Evolutionary conservation across 2,888 invertebrate genomes (phyloP), one percentile per base, ranked within the genome.

Genomic region (Caenorhabditis virilis): DNA sequence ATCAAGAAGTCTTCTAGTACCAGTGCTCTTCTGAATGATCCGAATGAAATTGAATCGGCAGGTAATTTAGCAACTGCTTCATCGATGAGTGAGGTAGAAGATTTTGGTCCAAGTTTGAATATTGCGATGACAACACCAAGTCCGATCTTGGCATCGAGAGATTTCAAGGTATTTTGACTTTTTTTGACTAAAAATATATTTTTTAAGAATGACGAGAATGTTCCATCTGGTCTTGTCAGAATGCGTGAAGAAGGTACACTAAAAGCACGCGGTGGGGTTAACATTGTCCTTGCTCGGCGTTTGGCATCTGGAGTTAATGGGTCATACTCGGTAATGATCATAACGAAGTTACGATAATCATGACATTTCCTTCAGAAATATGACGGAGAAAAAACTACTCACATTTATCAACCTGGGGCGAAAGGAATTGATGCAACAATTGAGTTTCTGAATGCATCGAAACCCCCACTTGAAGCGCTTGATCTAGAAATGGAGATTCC

Each of bases 201-300:
- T 45, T 45, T 49, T 23, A 4, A 49, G 49, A 27, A 25, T 9
- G 11, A 3, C 11, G 49, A 39, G n/a, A 16, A 38, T 16, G 26
- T 25, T 9, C 72, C 69, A 5, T 59, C 49, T 16, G 72, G 72
- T 45, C 41, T 72, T 35, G 64, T 72, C 6, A 53, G 64, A 23
- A 48, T 66, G 7, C 60, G 62, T 1, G 65, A 72, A 36, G 69
- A 67, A 16, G 48, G 52, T 16, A 45, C 58, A n/a, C 22, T 63
- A 16, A 72, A 69, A 43, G 42, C 55, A 38, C 41, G 66, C 39
- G 62, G 65, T n/a, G 72, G 72, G 20, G 72, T 72, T 22, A 58
- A 58, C 23, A 54, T 53, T 26, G 55, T 57, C 4, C 43, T 69
- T 2, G 65, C 64, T 1, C 18, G 60, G 33, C 38, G 69, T n/a